Base-by-base conservation (phyloP, 2,797 vertebrate genomes). In the Pygocentrus nattereri region DNA sequence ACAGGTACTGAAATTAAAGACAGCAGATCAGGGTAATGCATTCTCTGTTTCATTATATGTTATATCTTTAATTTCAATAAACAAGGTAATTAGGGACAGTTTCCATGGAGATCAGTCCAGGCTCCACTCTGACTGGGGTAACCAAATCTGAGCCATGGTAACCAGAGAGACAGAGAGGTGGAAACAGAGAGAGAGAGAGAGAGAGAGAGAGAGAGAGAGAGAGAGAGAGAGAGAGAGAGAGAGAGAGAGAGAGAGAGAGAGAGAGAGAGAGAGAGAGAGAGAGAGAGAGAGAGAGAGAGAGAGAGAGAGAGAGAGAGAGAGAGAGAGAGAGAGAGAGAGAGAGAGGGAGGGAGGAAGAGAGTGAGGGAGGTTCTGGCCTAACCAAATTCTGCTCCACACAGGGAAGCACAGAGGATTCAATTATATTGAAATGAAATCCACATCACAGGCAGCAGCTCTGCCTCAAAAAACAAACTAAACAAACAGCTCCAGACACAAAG, bases 51-150 rank as follows among this genome's bases (percentile, higher is more conserved):
- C 94, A 95, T 94, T 95, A 95, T 91, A 91, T 88, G 91, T 93
- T 94, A 92, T 94, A 93, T 94, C 94, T 95, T 95, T 95, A 95
- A 95, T 95, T 94, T 94, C 93, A 94, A 95, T 94, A 95, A 94
- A 94, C 94, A 93, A 92, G 90, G 93, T 94, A 94, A 95, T 95
- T 95, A 95, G 92, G 88, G 84, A 84, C 90, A 90, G 92, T 93
- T 93, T 94, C 94, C 92, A 85, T 87, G 86, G 93, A 94, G 93
- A 95, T 91, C 64, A 38, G 88, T 84, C 85, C 89, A 89, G 91
- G 93, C 90, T 92, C 89, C 47, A 86, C 91, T 91, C 92, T 89
- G 88, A 92, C 86, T 91, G 93, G 91, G 93, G 93, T 93, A 94
- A 94, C 93, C 86, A 82, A 93, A 94, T 94, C 90, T 92, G 90